Evolutionary conservation across 1,140 invertebrate species (phyloP).

Genomic region (Orchesella cincta): DNA sequence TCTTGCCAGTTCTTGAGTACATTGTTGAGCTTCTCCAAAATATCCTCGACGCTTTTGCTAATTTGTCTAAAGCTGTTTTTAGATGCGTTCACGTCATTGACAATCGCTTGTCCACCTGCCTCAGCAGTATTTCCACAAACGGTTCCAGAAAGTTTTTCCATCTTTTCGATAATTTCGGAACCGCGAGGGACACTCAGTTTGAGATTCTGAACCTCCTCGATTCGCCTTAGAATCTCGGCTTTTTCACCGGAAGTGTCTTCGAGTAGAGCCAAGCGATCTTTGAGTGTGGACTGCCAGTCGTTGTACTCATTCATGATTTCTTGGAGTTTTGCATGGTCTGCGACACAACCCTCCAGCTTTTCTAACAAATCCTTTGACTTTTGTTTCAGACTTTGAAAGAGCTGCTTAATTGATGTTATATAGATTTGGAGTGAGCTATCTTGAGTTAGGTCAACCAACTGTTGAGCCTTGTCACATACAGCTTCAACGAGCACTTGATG

Average conservation of each 20-base stretch:
- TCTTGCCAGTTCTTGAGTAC: conserved; percentile 80
- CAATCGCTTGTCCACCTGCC: conserved; percentile 48
- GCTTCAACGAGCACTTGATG: conserved; percentile 85
- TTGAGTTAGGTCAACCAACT: conserved; percentile 84
- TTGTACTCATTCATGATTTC: conserved; percentile 70
- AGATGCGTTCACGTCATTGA: conserved; percentile 27
- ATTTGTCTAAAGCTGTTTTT: conserved; percentile 5
- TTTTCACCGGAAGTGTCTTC: conserved; percentile 80
- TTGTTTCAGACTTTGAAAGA: conserved; percentile 66
- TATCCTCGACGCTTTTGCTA: conserved; percentile 42
- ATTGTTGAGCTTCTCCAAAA: conserved; percentile 63
- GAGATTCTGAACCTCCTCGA: conserved; percentile 69
- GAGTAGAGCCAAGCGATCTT: conserved; percentile 72
- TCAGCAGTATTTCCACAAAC: conserved; percentile 80
- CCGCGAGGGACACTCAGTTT: conserved; percentile 72
- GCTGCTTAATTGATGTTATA: conserved; percentile 81
- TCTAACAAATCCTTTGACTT: conserved; percentile 68
- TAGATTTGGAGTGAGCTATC: conserved; percentile 82
- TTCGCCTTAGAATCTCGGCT: conserved; percentile 71
- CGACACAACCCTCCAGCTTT: conserved; percentile 81
- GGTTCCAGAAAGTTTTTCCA: conserved; percentile 67
- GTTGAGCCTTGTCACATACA: conserved; percentile 87
- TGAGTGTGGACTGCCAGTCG: conserved; percentile 76
- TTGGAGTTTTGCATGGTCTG: conserved; percentile 79
- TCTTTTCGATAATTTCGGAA: conserved; percentile 68